Percentiles rank a stretch among this genome's conserved stretches.
Conservation (phyloP, 2,113 vertebrate species). For the Vombatus ursinus region DNA sequence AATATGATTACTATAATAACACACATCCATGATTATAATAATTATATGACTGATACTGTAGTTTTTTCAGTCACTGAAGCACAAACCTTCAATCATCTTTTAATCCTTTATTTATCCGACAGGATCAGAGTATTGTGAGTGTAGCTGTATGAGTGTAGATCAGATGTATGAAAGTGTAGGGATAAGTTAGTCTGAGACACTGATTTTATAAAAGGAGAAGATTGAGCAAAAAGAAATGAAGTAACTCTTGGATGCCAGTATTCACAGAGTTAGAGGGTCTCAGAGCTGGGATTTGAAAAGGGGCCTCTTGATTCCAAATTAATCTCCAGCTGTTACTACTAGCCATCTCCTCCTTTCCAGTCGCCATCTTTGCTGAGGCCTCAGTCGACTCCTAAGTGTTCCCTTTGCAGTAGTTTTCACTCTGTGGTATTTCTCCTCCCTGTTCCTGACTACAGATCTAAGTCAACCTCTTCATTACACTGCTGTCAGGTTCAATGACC, state of each 20-base stretch:
- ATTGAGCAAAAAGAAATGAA: not conserved
- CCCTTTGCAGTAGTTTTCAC: not conserved
- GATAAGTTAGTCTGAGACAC: not conserved
- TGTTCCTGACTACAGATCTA: not conserved
- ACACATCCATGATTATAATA: not conserved
- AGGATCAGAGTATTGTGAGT: not conserved
- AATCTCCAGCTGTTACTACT: not conserved
- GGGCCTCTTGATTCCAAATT: not conserved
- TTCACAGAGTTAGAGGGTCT: not conserved
- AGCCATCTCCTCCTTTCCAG: not conserved
- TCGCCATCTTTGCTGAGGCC: not conserved
- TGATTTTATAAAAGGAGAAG: not conserved
- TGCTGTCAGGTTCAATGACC: not conserved
- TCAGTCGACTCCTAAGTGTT: not conserved
- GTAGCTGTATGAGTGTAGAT: no score
- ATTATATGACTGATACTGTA: not conserved
- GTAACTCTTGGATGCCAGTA: not conserved
- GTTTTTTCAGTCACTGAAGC: not conserved
- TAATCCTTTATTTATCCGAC: not conserved
- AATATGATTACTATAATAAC: not conserved
- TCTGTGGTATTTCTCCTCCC: not conserved
- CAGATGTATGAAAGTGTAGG: not conserved
- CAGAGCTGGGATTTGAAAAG: not conserved
- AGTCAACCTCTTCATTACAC: not conserved
- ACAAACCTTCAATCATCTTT: not conserved